Percentiles rank a stretch among this genome's conserved stretches.
phyloP scores from a whole-genome alignment of 2,113 vertebrate species.

The Chloropsis hardwickii region DNA sequence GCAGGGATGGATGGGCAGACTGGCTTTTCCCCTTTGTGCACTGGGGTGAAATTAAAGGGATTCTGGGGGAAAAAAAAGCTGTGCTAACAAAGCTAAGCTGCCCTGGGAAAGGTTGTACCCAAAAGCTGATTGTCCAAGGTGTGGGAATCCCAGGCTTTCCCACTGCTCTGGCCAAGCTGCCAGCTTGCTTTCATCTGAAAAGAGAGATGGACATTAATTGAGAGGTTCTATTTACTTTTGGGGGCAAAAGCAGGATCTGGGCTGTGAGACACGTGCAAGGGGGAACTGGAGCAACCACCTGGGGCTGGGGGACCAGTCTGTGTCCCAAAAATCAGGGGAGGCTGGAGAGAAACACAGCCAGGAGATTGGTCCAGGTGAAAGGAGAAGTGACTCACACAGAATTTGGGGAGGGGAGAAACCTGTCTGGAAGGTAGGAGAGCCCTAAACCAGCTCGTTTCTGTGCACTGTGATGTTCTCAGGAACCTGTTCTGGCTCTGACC shows the following conservation, averaged over 20 bases:
- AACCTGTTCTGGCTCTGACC: neutral
- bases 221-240: neutral
- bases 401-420: neutral
- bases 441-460: neutral
- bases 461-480: neutral
- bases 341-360: neutral
- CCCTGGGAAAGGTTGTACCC: neutral
- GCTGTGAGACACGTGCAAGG: neutral
- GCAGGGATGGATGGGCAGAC: neutral
- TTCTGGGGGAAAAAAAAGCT: neutral
- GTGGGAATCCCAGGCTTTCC: constrained; percentile 13
- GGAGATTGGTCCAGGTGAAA: neutral
- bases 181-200: neutral
- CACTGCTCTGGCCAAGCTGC: neutral
- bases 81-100: neutral
- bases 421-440: neutral
- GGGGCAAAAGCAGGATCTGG: neutral
- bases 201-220: neutral
- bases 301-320: neutral
- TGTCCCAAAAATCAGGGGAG: neutral
- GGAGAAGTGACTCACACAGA: neutral
- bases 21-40: neutral
- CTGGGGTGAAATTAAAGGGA: neutral
- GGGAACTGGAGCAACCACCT: neutral
- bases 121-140: neutral